Conservation (phyloP, 2,888 invertebrate species). For the Drosophila melanosoma region DNA sequence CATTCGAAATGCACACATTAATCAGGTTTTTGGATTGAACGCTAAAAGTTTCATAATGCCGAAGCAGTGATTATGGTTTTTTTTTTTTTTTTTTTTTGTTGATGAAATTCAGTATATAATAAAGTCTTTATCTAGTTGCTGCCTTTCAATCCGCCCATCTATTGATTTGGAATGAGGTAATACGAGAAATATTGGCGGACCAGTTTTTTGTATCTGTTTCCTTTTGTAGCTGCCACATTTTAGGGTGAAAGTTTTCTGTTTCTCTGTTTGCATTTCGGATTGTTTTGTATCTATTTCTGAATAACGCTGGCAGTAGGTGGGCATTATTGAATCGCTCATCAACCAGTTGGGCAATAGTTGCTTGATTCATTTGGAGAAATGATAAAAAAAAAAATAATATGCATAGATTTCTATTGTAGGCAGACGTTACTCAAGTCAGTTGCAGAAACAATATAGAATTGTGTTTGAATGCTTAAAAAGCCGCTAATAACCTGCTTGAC, state of each 20-base stretch:
- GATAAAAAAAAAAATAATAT: constrained; percentile 35
- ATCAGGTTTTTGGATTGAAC: constrained; percentile 34
- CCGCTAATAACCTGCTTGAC: neutral
- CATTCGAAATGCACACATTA: constrained; percentile 51
- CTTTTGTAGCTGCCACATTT: constrained; percentile 38
- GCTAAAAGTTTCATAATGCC: constrained; percentile 36
- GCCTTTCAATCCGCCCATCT: neutral
- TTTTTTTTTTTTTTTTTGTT: neutral
- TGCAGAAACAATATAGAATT: constrained; percentile 8
- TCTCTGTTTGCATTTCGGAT: constrained; percentile 10
- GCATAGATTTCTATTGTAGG: constrained; percentile 18
- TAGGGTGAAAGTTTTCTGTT: constrained; percentile 63
- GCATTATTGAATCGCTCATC: constrained; percentile 40
- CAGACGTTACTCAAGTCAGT: neutral
- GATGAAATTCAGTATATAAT: constrained; percentile 26
- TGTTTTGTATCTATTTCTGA: constrained; percentile 30
- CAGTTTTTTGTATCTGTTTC: constrained; percentile 51
- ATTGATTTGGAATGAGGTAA: constrained; percentile 62
- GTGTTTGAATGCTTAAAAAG: constrained; percentile 13
- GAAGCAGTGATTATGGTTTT: constrained; percentile 37
- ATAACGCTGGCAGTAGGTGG: constrained; percentile 61
- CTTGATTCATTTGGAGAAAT: constrained; percentile 39
- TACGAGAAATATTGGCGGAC: constrained; percentile 69
- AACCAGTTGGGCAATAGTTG: constrained; percentile 13
- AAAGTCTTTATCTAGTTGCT: constrained; percentile 33